Conservation (phyloP, 2,797 vertebrate species). For the Falco peregrinus region DNA sequence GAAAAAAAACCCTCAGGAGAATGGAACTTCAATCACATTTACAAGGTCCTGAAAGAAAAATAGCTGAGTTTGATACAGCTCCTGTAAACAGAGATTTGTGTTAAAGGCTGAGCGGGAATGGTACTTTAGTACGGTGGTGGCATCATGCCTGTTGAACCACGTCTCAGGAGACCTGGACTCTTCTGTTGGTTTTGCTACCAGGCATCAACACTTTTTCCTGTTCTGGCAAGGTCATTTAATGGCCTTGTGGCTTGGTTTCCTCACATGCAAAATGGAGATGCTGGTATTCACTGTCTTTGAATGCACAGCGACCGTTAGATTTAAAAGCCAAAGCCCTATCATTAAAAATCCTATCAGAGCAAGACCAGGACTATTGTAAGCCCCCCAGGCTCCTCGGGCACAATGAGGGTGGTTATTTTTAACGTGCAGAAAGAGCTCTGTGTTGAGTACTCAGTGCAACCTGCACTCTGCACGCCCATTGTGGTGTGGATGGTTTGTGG, state of each 20-base stretch:
- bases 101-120: not conserved
- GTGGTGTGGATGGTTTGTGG: not conserved
- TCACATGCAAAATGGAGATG: not conserved
- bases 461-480: not conserved
- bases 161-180: not conserved
- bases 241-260: not conserved
- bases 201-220: not conserved
- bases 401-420: fast-evolving
- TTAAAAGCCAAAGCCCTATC: not conserved
- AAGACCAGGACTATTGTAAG: not conserved
- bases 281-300: not conserved
- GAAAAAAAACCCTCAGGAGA: not conserved
- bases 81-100: not conserved
- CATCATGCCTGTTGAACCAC: not conserved
- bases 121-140: fast-evolving
- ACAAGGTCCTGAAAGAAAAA: not conserved
- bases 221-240: not conserved
- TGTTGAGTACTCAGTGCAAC: too few species aligned
- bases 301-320: not conserved
- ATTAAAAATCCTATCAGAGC: not conserved
- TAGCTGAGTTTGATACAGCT: not conserved
- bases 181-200: not conserved
- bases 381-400: not conserved
- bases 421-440: not conserved
- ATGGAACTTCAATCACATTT: not conserved